phyloP scores from a whole-genome alignment of 2,888 invertebrate genomes.

The Tanypteryx hageni region DNA sequence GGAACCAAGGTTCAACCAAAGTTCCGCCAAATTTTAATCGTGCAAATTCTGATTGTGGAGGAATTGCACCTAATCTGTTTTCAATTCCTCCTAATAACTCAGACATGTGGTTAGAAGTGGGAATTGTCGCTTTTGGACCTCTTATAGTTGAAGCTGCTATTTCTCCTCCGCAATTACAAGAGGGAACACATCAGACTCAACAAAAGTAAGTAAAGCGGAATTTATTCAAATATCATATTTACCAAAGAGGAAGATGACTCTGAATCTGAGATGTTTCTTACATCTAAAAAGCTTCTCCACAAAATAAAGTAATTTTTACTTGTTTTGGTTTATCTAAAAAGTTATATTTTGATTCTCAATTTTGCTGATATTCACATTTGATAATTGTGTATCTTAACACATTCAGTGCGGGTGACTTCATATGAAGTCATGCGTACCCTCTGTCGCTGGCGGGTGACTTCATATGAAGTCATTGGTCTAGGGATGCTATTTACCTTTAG shows the following conservation, averaged over 20 bases:
- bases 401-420: too few species aligned
- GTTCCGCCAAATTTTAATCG: constrained; percentile 8
- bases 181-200: constrained; percentile 86
- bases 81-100: constrained; percentile 74
- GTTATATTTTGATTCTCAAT: too few species aligned
- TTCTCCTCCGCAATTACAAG: constrained; percentile 86
- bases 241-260: too few species aligned
- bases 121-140: constrained; percentile 92
- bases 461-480: too few species aligned
- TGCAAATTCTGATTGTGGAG: constrained; percentile 28
- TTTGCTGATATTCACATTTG: too few species aligned
- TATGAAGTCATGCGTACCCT: too few species aligned
- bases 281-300: not conserved
- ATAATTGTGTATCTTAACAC: not conserved
- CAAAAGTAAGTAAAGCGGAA: constrained; percentile 79
- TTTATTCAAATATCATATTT: constrained; percentile 27
- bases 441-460: too few species aligned
- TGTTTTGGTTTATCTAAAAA: too few species aligned
- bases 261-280: not conserved
- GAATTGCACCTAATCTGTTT: constrained; percentile 15
- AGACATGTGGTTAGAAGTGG: constrained; percentile 95
- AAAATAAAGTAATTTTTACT: too few species aligned
- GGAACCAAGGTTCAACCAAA: constrained; percentile 87
- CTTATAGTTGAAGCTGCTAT: constrained; percentile 92
- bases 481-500: too few species aligned